A percentile compares a stretch with the other conserved stretches of the same genome.
phyloP scores from a whole-genome alignment of 2,797 vertebrate species.

The Macropus fuliginosus region DNA sequence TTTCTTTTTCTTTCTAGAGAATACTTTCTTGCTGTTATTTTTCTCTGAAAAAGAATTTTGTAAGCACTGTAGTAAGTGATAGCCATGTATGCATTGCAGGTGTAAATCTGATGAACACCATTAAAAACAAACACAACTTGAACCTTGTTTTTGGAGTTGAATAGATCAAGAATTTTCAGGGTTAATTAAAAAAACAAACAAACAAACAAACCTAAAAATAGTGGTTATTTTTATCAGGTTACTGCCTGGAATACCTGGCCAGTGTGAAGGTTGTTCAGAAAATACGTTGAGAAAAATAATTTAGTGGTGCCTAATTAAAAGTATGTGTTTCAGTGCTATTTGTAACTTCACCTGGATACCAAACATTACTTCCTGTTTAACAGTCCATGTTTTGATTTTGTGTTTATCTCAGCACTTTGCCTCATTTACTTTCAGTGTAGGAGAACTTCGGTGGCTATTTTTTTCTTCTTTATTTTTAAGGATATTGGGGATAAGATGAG shows the following conservation, averaged over 20 bases:
- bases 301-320: conserved; percentile 12
- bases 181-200: background rate
- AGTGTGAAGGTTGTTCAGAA: conserved; percentile 54
- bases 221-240: conserved; percentile 41
- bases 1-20: conserved; percentile 19
- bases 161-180: background rate
- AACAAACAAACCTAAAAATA: background rate
- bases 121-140: background rate
- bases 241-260: background rate
- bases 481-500: conserved; percentile 46
- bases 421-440: conserved; percentile 20
- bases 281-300: background rate
- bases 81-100: background rate
- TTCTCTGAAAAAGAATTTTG: conserved; percentile 2
- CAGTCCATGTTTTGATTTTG: conserved; percentile 54
- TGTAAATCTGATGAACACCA: conserved; percentile 32
- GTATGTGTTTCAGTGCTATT: background rate
- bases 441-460: conserved; percentile 45
- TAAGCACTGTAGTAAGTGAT: background rate
- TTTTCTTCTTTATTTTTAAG: conserved; percentile 51
- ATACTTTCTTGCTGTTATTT: background rate
- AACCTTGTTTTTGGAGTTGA: background rate
- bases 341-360: conserved; percentile 36
- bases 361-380: conserved; percentile 53
- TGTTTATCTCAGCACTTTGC: conserved; percentile 38